These are phyloP conservation scores for Acipenser oxyrinchus DNA, from an alignment of 2,797 vertebrate species.

Conservation along the genomic window DNA sequence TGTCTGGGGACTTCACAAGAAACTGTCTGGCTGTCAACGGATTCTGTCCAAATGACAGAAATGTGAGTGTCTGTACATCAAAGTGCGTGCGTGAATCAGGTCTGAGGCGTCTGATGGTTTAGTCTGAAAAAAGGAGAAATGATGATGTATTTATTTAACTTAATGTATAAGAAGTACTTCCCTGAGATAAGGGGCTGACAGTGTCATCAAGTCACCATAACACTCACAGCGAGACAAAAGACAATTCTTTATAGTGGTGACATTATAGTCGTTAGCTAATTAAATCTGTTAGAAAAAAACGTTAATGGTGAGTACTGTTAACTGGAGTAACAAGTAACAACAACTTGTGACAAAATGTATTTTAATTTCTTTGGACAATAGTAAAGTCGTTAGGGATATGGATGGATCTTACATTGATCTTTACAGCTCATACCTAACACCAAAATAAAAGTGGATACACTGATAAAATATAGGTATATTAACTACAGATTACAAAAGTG, in stretches of 20 bases:
- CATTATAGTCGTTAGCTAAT: no score
- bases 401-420: no score
- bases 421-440: no score
- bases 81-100: neutral
- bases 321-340: no score
- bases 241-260: neutral
- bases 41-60: conserved; percentile 31
- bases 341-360: no score
- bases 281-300: no score
- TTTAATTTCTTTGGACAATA: no score
- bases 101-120: neutral
- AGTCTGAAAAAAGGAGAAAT: neutral
- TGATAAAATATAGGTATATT: no score
- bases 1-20: conserved; percentile 21
- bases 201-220: neutral
- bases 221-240: neutral
- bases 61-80: conserved; percentile 7
- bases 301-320: no score
- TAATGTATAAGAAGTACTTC: neutral
- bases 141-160: neutral
- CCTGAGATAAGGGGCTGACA: neutral
- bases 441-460: no score
- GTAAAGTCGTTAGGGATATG: no score
- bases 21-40: conserved; percentile 56
- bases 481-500: no score